Conservation (phyloP, 2,113 vertebrate genomes). For the Ramphastos sulfuratus region DNA sequence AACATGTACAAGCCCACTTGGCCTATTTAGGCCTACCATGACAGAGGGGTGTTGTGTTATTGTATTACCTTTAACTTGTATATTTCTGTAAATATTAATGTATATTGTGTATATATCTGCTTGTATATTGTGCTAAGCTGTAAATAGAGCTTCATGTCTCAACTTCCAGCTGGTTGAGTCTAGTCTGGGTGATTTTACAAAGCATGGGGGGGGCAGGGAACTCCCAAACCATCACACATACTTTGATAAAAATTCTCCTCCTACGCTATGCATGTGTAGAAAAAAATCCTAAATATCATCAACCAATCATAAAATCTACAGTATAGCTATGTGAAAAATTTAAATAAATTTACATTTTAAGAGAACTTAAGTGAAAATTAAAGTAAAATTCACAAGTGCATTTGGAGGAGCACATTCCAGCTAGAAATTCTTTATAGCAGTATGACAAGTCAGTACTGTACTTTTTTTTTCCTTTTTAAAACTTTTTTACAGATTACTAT, state of each 20-base stretch:
- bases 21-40: too few relatives aligned
- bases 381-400: background rate
- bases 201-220: too few relatives aligned
- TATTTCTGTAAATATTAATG: too few relatives aligned
- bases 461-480: background rate
- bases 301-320: conserved; percentile 9
- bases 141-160: too few relatives aligned
- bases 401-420: background rate
- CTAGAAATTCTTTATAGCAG: background rate
- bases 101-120: too few relatives aligned
- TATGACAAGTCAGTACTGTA: background rate
- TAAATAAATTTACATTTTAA: background rate
- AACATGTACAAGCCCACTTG: too few relatives aligned
- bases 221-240: background rate
- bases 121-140: too few relatives aligned
- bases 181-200: too few relatives aligned
- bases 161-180: too few relatives aligned
- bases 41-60: too few relatives aligned
- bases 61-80: too few relatives aligned
- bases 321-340: background rate
- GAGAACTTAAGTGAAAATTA: background rate
- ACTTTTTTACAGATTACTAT: background rate
- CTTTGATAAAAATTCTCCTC: background rate
- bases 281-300: background rate
- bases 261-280: background rate